Conservation (phyloP, 2,888 invertebrate genomes). For the Drosophila kambysellisi region DNA sequence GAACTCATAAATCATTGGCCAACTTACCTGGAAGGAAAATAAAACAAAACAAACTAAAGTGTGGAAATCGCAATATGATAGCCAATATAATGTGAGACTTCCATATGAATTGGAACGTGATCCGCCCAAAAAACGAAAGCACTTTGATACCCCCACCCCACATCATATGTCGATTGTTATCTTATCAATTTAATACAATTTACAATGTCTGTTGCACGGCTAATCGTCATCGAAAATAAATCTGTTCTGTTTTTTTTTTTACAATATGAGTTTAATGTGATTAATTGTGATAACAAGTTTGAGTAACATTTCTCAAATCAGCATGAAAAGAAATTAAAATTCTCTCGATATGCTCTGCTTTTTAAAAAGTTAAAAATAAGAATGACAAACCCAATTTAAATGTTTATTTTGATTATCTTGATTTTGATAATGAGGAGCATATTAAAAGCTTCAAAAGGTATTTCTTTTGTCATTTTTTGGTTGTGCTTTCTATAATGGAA, state of each 20-base stretch:
- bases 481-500: not conserved
- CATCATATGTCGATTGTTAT: not conserved
- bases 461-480: not conserved
- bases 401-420: not conserved
- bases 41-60: conserved; percentile 10
- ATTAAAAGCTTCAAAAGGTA: not conserved
- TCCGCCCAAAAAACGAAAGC: conserved; percentile 19
- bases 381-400: not conserved
- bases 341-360: not conserved
- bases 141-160: not conserved
- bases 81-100: conserved; percentile 19
- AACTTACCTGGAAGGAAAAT: not conserved
- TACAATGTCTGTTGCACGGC: not conserved
- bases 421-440: not conserved
- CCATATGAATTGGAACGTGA: conserved; percentile 8
- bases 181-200: conserved; percentile 13
- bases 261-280: not conserved
- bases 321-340: not conserved
- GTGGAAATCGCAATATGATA: conserved; percentile 30
- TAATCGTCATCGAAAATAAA: not conserved
- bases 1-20: conserved; percentile 67
- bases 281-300: not conserved
- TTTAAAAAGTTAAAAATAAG: not conserved
- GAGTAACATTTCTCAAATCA: not conserved
- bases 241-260: not conserved